A percentile compares a stretch with the other conserved stretches of the same genome.
phyloP scores from a whole-genome alignment of 2,888 invertebrate species.

The Ormyrus pomaceus region DNA sequence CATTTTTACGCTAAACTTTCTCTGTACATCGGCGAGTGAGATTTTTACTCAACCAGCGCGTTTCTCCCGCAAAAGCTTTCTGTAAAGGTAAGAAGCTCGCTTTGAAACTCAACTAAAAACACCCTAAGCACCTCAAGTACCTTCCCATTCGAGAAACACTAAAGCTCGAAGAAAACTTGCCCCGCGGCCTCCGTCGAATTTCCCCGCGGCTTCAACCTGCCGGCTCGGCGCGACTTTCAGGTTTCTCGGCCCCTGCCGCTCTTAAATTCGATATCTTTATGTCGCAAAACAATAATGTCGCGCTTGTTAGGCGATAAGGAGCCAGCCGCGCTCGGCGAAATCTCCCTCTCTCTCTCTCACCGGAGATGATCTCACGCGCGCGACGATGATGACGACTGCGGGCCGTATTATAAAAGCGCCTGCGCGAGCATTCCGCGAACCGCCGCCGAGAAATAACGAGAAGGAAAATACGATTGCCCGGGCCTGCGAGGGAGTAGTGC shows the following conservation, averaged over 20 bases:
- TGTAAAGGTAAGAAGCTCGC: no score
- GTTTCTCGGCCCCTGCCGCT: background rate
- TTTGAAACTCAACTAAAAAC: no score
- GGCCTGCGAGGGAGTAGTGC: background rate
- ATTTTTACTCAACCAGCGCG: no score
- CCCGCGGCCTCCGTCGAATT: no score
- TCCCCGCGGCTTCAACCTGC: constrained; percentile 18
- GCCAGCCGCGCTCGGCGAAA: constrained; percentile 16
- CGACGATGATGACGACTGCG: constrained; percentile 18
- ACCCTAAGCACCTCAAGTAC: no score
- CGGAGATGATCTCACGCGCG: constrained; percentile 32
- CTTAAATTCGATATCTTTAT: constrained; percentile 43
- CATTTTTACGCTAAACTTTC: no score
- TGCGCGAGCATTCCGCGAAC: constrained; percentile 41
- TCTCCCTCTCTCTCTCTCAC: background rate
- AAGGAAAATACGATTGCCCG: constrained; percentile 18
- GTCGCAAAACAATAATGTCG: constrained; percentile 45
- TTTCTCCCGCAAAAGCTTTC: no score
- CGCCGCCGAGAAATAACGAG: background rate
- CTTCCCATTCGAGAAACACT: no score
- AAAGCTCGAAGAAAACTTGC: no score
- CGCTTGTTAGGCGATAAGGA: constrained; percentile 48
- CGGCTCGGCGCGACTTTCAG: background rate
- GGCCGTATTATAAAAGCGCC: background rate
- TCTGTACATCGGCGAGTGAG: no score